Base-by-base conservation (phyloP, 1,140 invertebrate genomes). In the Spodoptera frugiperda region DNA sequence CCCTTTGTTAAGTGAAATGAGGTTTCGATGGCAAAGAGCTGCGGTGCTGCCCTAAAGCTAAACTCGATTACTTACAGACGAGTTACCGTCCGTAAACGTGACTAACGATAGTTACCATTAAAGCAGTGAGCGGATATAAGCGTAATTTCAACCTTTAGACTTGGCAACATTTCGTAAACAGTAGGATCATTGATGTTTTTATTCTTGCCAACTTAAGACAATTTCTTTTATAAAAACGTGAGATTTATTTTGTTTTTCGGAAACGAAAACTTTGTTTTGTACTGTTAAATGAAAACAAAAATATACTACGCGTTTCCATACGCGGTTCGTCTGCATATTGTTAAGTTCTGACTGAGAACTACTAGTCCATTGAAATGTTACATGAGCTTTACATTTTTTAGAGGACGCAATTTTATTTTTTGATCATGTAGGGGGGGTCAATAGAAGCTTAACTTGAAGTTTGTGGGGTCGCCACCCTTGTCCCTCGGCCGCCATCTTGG, bases 81-180 rank as follows among this genome's bases (percentile, higher is more conserved):
- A 80, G 82, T 84, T 80, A 84, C 82, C 74, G 82, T 57, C 80
- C 78, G 75, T 85, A 80, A 80, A 82, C 78, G 79, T 78, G 75
- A 76, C 78, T 87, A 83, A 82, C 79, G 76, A 82, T 76, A 46
- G 54, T 76, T 77, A 78, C 82, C 77, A 78, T 73, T 67, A 74
- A 49, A 46, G 12, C 33, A 51, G 76, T 76, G 72, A 55, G 55
- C 81, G 78, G 80, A 81, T 82, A 79, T 82, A 63, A 59, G 78
- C 75, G 76, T 84, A 83, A 85, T 81, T 84, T 81, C 76, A 81
- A 82, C 77, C 74, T 82, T 11, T 80, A 74, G 77, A 78, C 77
- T 78, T 80, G 80, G 80, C 78, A 82, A 73, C 77, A 73, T 79
- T 78, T 82, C 71, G 80, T 84, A 83, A 82, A 81, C 81, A 84